Evolutionary conservation across 2,797 vertebrate genomes (phyloP).

Genomic region (Apodemus agrarius): DNA sequence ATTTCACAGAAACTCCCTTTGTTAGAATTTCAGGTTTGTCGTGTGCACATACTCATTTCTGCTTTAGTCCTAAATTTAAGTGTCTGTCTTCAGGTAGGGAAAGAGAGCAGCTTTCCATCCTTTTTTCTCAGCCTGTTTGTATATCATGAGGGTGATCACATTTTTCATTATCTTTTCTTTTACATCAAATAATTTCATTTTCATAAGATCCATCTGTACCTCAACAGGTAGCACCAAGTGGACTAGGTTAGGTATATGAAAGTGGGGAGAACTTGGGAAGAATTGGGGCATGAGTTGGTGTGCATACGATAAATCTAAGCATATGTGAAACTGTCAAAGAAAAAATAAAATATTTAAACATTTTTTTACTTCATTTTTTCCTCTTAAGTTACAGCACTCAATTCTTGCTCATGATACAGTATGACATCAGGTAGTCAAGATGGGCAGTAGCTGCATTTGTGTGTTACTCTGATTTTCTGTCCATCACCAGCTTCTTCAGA

Average conservation of each 20-base stretch:
- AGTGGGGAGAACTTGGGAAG: background rate
- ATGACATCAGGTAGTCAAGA: background rate
- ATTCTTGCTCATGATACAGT: background rate
- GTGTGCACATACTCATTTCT: background rate
- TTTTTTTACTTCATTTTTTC: background rate
- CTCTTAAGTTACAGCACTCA: background rate
- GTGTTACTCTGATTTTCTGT: background rate
- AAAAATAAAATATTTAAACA: background rate
- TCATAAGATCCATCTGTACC: background rate
- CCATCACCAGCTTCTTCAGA: background rate
- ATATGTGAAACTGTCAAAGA: background rate
- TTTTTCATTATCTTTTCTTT: background rate
- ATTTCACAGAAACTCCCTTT: background rate
- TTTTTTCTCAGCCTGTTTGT: background rate
- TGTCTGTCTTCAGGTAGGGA: background rate
- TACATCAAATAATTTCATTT: background rate
- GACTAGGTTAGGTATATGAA: background rate
- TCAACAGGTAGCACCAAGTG: background rate
- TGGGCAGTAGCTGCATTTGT: background rate
- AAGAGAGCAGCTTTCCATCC: background rate
- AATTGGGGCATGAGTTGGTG: background rate
- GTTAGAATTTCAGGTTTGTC: background rate
- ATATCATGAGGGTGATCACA: background rate
- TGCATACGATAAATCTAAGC: background rate
- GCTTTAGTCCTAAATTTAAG: background rate